These are phyloP conservation scores for Sinotaia quadrata DNA, from an alignment of 2,888 invertebrate species.

Conservation along the genomic window DNA sequence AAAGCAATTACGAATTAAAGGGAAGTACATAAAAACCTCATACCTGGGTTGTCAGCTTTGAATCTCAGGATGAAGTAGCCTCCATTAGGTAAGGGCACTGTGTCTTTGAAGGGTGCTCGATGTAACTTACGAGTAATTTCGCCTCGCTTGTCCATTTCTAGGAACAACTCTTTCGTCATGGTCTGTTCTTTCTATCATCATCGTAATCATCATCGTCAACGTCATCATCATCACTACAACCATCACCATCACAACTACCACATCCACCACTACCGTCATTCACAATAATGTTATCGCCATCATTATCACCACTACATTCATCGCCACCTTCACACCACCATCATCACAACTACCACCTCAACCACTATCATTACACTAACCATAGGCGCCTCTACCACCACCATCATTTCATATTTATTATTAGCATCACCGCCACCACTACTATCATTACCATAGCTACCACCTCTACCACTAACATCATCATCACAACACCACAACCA, in stretches of 20 bases:
- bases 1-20: not conserved
- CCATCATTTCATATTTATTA: no score
- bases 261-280: not conserved
- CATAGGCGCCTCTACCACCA: no score
- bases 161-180: conserved; percentile 15
- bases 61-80: conserved; percentile 90
- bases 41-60: conserved; percentile 87
- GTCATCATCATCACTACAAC: not conserved
- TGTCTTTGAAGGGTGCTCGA: conserved; percentile 87
- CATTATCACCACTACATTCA: not conserved
- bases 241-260: not conserved
- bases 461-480: no score
- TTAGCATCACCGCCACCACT: no score
- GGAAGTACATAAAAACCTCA: not conserved
- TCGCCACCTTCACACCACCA: no score
- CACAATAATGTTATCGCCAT: not conserved
- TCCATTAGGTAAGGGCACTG: conserved; percentile 91
- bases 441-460: no score
- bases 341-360: no score
- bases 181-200: not conserved
- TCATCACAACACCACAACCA: no score
- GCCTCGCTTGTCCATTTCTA: conserved; percentile 78
- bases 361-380: no score
- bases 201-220: not conserved
- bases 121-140: conserved; percentile 81